phyloP scores from a whole-genome alignment of 2,888 invertebrate genomes.

The Pristionchus mayeri region DNA sequence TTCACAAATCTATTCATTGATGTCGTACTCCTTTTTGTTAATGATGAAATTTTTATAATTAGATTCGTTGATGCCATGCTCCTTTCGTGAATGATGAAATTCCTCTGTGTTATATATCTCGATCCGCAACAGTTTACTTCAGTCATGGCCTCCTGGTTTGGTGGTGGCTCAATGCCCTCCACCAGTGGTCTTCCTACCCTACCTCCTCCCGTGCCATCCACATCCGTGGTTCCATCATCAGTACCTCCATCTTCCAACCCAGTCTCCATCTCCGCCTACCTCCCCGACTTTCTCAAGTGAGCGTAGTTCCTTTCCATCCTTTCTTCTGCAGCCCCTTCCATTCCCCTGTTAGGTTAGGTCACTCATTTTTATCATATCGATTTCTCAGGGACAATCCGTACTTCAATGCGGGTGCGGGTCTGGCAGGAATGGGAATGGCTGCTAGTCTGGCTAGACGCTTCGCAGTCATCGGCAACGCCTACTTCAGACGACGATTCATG shows the following conservation, averaged over 20 bases:
- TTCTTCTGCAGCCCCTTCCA: not conserved
- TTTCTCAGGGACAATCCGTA: constrained; percentile 65
- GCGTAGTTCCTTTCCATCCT: not conserved
- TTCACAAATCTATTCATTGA: not conserved
- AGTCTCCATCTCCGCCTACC: constrained; percentile 36
- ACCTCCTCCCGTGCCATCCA: not conserved
- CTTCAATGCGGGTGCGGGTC: constrained; percentile 73
- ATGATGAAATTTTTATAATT: no score
- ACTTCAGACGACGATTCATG: constrained; percentile 68
- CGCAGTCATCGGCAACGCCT: constrained; percentile 64
- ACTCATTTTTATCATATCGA: not conserved
- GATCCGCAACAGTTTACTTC: not conserved
- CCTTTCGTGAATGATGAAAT: no score
- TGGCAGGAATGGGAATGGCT: constrained; percentile 69
- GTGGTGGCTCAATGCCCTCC: constrained; percentile 15
- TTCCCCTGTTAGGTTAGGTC: not conserved
- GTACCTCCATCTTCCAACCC: not conserved
- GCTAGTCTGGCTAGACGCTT: constrained; percentile 58
- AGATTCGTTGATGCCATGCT: no score
- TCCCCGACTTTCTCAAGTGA: constrained; percentile 46
- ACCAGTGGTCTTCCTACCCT: constrained; percentile 25
- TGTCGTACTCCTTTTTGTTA: no score
- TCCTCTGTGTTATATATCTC: not conserved
- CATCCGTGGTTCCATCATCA: not conserved
- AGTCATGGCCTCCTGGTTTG: constrained; percentile 24